Conservation (phyloP, 2,888 invertebrate species). For the Petrolisthes manimaculis region DNA sequence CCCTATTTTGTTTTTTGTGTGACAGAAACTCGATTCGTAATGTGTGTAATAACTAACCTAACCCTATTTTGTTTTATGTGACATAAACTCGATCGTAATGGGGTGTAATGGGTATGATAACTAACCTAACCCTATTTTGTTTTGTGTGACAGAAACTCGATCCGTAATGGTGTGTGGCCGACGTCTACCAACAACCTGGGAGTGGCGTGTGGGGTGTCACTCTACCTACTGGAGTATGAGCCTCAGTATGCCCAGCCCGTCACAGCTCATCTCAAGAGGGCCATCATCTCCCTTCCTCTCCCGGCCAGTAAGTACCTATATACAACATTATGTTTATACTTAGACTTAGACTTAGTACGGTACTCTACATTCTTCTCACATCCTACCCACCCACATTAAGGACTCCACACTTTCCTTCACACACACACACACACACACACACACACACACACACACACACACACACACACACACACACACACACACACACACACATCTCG, state of each 20-base stretch:
- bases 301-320: conserved; percentile 52
- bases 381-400: neutral
- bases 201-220: conserved; percentile 69
- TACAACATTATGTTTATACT: neutral
- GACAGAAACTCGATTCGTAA: too few species aligned
- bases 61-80: too few species aligned
- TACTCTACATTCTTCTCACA: neutral
- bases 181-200: conserved; percentile 71
- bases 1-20: too few species aligned
- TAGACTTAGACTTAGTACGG: neutral
- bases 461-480: too few species aligned
- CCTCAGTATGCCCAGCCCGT: conserved; percentile 50
- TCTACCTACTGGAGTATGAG: conserved; percentile 68
- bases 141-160: conserved; percentile 69
- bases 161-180: conserved; percentile 72
- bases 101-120: too few species aligned
- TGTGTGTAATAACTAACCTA: too few species aligned
- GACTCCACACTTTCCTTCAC: too few species aligned
- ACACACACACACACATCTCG: too few species aligned
- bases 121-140: neutral
- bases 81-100: too few species aligned
- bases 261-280: conserved; percentile 47
- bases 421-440: too few species aligned
- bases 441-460: too few species aligned
- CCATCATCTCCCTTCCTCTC: conserved; percentile 47